These are phyloP conservation scores for Melanerpes formicivorus DNA, from an alignment of 2,113 vertebrate genomes.

Conservation along the genomic window DNA sequence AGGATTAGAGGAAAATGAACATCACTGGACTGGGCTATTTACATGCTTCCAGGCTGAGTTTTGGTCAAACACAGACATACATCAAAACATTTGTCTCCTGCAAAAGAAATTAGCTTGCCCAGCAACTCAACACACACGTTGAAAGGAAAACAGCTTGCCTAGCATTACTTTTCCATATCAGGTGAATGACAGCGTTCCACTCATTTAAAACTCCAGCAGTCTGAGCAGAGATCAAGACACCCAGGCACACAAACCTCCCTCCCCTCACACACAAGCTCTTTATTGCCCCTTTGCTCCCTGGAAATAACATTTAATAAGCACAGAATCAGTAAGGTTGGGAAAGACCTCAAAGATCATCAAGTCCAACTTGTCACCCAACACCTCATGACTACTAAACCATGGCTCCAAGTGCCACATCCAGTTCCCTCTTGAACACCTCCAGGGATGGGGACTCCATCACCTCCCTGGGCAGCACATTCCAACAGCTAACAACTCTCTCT, in stretches of 20 bases:
- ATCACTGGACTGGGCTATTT: slow-evolving; percentile 20
- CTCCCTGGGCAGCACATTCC: too few relatives aligned
- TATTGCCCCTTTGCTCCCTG: not conserved
- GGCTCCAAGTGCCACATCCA: too few relatives aligned
- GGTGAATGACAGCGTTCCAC: slow-evolving; percentile 1
- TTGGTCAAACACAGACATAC: not conserved
- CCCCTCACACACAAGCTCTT: not conserved
- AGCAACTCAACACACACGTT: slow-evolving; percentile 13
- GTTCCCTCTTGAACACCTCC: too few relatives aligned
- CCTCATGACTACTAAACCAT: too few relatives aligned
- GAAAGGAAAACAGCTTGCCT: slow-evolving; percentile 11
- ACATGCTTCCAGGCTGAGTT: slow-evolving; percentile 20
- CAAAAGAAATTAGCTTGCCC: not conserved
- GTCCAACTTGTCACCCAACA: too few relatives aligned
- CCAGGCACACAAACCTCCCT: not conserved
- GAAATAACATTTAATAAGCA: not conserved
- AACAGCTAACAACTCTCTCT: too few relatives aligned
- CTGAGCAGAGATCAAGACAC: not conserved
- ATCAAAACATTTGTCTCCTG: not conserved
- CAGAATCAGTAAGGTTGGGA: too few relatives aligned
- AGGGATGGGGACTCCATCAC: too few relatives aligned
- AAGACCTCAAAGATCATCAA: too few relatives aligned
- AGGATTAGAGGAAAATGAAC: slow-evolving; percentile 37
- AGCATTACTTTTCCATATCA: not conserved
- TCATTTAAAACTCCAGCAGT: slow-evolving; percentile 32